Evolutionary conservation across 2,113 vertebrate species (phyloP).

Genomic region (Sorex araneus): DNA sequence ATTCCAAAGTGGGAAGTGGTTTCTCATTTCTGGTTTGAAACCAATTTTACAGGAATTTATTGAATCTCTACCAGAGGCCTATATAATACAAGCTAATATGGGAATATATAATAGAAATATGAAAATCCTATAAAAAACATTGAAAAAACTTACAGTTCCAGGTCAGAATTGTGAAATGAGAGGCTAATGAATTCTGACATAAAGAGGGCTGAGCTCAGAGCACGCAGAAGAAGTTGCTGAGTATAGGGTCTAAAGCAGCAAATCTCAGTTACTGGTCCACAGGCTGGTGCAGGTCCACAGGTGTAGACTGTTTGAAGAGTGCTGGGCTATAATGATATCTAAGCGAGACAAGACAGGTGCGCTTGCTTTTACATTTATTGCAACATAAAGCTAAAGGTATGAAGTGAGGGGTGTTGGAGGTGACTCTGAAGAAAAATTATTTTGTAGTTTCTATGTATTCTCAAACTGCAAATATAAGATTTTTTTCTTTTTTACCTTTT

Average conservation of each 20-base stretch:
- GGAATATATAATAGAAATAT: too few relatives aligned
- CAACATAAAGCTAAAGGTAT: neutral
- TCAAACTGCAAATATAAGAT: neutral
- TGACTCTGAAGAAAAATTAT: neutral
- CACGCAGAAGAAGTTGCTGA: neutral
- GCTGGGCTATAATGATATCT: neutral
- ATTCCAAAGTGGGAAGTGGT: neutral
- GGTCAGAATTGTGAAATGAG: neutral
- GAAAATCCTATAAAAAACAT: neutral
- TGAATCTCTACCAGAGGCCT: neutral
- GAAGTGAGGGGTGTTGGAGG: neutral
- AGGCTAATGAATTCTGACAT: neutral
- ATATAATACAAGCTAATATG: neutral
- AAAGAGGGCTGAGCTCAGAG: neutral
- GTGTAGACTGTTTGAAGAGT: too few relatives aligned
- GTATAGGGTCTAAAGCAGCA: neutral
- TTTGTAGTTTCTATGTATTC: neutral
- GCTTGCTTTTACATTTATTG: neutral
- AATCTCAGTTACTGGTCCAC: too few relatives aligned
- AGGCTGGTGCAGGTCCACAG: too few relatives aligned
- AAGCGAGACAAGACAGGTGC: neutral
- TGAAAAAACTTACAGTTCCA: slow-evolving; percentile 26
- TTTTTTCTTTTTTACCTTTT: neutral
- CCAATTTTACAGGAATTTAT: neutral
- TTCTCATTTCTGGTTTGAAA: neutral